These are phyloP conservation scores for Pseudococcus longispinus DNA, from an alignment of 2,888 invertebrate species.

Conservation along the genomic window DNA sequence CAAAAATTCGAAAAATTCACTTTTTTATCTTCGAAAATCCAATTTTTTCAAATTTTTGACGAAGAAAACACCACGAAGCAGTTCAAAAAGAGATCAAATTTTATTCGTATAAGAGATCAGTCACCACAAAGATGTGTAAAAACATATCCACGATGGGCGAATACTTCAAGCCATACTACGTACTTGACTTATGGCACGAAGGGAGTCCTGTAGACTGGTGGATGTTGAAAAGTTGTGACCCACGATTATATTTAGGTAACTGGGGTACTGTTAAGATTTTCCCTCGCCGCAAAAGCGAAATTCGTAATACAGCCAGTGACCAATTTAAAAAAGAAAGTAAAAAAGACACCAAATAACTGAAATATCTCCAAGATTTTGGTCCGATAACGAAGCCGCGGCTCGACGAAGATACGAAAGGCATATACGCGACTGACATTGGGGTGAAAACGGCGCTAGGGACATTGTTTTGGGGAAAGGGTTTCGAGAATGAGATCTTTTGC, in stretches of 20 bases:
- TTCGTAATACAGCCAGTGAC: not conserved
- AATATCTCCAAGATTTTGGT: slow-evolving; percentile 16
- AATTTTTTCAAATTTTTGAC: too few species aligned
- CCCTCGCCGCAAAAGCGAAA: not conserved
- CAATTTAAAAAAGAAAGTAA: not conserved
- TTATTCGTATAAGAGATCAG: too few species aligned
- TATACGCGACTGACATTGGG: slow-evolving; percentile 4
- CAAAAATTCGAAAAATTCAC: too few species aligned
- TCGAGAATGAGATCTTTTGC: slow-evolving; percentile 51
- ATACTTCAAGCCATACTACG: not conserved
- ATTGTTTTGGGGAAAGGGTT: slow-evolving; percentile 25
- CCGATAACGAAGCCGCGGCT: not conserved
- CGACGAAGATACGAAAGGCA: not conserved
- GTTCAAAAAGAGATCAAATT: too few species aligned
- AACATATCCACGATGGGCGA: not conserved
- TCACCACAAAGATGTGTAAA: not conserved
- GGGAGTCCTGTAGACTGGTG: not conserved
- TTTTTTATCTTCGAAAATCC: too few species aligned
- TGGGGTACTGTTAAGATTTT: not conserved
- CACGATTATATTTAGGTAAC: not conserved
- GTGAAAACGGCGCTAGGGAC: slow-evolving; percentile 23
- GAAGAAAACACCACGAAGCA: too few species aligned
- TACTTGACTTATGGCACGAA: not conserved
- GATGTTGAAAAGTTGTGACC: not conserved
- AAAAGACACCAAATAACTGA: not conserved